phyloP scores from a whole-genome alignment of 2,113 vertebrate genomes.

The Microcebus lehilahytsara region DNA sequence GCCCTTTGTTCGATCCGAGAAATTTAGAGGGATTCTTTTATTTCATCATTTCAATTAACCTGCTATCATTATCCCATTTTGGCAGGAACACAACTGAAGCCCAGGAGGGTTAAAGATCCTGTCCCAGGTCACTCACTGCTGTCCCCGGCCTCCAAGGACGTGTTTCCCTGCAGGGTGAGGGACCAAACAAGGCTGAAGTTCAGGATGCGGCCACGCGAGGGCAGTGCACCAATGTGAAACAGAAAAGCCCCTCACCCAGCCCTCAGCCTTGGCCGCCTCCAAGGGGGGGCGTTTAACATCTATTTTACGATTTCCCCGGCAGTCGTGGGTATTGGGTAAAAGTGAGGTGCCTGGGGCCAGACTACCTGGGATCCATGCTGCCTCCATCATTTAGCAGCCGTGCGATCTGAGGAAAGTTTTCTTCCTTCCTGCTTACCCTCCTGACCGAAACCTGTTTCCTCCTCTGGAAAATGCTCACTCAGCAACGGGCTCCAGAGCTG shows the following conservation, averaged over 20 bases:
- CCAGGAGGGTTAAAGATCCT: not conserved
- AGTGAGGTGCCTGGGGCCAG: not conserved
- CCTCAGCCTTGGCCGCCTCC: not conserved
- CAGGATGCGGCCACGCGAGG: slow-evolving; percentile 49
- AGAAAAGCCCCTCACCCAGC: not conserved
- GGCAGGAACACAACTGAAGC: not conserved
- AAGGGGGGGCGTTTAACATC: not conserved
- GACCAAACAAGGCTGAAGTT: slow-evolving; percentile 9
- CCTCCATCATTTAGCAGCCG: not conserved
- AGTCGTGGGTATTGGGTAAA: not conserved
- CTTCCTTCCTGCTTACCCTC: not conserved
- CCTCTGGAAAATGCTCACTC: not conserved
- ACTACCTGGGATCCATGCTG: not conserved
- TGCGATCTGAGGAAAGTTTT: not conserved
- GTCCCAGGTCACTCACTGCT: not conserved
- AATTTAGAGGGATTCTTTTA: not conserved
- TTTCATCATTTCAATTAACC: not conserved
- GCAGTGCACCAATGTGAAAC: slow-evolving; percentile 30
- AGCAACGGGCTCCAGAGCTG: not conserved
- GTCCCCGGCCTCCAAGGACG: not conserved
- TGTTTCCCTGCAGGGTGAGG: not conserved
- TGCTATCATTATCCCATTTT: not conserved
- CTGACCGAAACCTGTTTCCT: not conserved
- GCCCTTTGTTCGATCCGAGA: not conserved
- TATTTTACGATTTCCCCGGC: not conserved